Base-by-base conservation (phyloP, 1,140 invertebrate genomes). In the Tetramorium parvispinum region DNA sequence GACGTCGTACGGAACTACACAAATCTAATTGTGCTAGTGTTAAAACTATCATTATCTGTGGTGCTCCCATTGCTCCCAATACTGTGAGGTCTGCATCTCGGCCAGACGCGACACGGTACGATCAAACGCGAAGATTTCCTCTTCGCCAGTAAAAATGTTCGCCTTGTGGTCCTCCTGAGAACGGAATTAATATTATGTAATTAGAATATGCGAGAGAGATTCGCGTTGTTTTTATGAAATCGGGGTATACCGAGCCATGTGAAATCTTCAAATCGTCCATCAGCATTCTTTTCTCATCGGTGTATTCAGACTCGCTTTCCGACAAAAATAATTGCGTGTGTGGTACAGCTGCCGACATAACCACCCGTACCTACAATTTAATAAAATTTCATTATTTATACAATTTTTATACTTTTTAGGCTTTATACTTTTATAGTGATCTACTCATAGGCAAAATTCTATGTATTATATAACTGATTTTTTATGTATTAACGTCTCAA, bases 51-150 rank as follows among this genome's bases (percentile, higher is more conserved):
- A 90, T 90, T 88, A 90, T 91, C 88, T 91, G 86, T 96, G 95
- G 61, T 96, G 96, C 65, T 97, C 96, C 97, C 97, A 97, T 89
- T 97, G 96, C 66, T 97, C 96, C 98, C 98, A 99, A 95, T 99
- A 99, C 85, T 98, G 97, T 81, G 97, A 96, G 3, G 98, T 98
- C 95, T 99, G 98, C 99, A 99, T 99, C 96, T 99, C 98, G 70
- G 97, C 97, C 32, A 99, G 96, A 71, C 99, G 95, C 0, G 99
- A 99, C 16, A 99, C 94, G 21, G 99, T 99, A 81, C 99, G 96
- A 89, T 99, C 98, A 94, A 98, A 99, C 10, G 99, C 99, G 96
- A 99, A 99, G 79, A 99, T 95, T 95, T 99, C 99, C 95, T 99
- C 99, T 93, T 99, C 98, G 0, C 99, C 99, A 37, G 98, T 99